Evolutionary conservation across 2,888 invertebrate species (phyloP).

Genomic region (Amiota minor): DNA sequence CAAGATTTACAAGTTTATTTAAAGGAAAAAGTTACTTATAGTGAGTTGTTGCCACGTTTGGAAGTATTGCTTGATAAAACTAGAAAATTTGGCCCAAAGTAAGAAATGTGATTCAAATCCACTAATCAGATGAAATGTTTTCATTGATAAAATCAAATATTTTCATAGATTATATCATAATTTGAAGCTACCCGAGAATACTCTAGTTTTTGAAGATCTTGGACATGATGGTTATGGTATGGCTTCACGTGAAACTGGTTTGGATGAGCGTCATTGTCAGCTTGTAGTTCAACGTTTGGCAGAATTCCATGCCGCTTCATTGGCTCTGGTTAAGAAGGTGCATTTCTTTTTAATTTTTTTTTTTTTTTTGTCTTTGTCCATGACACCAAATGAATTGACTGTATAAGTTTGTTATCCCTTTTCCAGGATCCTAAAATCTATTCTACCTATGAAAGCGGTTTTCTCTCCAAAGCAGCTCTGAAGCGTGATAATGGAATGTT

Average conservation of each 20-base stretch:
- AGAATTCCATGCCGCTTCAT: slow-evolving; percentile 76
- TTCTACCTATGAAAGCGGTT: slow-evolving; percentile 53
- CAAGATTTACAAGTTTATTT: slow-evolving; percentile 73
- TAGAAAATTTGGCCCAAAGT: slow-evolving; percentile 65
- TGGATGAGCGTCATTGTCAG: slow-evolving; percentile 75
- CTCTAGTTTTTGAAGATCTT: slow-evolving; percentile 71
- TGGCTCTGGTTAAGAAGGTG: slow-evolving; percentile 75
- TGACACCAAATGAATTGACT: neutral
- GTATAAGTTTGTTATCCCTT: neutral
- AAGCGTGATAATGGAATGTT: slow-evolving; percentile 50
- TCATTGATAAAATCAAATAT: neutral
- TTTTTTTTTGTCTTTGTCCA: neutral
- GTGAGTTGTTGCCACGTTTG: slow-evolving; percentile 70
- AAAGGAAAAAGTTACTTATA: slow-evolving; percentile 72
- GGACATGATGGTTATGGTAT: slow-evolving; percentile 74
- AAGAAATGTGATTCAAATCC: slow-evolving; percentile 11
- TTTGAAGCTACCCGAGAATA: slow-evolving; percentile 57
- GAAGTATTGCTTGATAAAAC: slow-evolving; percentile 69
- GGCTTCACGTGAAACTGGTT: slow-evolving; percentile 74
- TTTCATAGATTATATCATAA: slow-evolving; percentile 61
- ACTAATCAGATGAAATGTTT: neutral
- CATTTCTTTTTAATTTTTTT: neutral
- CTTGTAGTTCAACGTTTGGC: slow-evolving; percentile 75
- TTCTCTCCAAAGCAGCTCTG: slow-evolving; percentile 55
- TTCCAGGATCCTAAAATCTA: slow-evolving; percentile 53